phyloP scores from a whole-genome alignment of 2,113 vertebrate species.

The Athene cunicularia region DNA sequence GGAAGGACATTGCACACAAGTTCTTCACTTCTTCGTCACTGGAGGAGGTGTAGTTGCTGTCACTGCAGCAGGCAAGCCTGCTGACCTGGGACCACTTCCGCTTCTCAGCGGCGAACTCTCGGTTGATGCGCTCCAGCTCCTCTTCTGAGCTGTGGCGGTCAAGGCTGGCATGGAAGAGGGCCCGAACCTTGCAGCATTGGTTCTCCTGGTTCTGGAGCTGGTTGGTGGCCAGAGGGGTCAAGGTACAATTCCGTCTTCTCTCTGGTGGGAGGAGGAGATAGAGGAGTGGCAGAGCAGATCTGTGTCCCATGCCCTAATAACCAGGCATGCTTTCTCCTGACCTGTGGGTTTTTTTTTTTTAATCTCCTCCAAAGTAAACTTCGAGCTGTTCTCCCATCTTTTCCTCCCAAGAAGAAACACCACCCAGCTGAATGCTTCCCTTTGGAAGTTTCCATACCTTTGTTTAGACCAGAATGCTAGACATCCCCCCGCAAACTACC shows the following conservation, averaged over 20 bases:
- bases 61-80: slow-evolving; percentile 66
- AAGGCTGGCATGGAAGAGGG: slow-evolving; percentile 83
- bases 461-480: neutral
- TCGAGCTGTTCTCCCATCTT: neutral
- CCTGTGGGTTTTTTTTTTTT: neutral
- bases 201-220: slow-evolving; percentile 89
- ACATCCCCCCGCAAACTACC: neutral
- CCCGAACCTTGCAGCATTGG: slow-evolving; percentile 81
- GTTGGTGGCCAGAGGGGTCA: slow-evolving; percentile 87
- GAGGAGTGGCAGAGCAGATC: neutral
- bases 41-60: slow-evolving; percentile 83
- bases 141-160: slow-evolving; percentile 91
- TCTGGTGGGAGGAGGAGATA: slow-evolving; percentile 70
- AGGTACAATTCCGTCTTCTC: slow-evolving; percentile 82
- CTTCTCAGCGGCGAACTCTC: slow-evolving; percentile 77
- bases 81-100: slow-evolving; percentile 84
- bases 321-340: neutral
- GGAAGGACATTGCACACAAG: slow-evolving; percentile 75
- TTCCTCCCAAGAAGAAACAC: neutral
- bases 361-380: neutral
- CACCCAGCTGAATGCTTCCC: neutral
- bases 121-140: slow-evolving; percentile 88
- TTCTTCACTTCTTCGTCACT: slow-evolving; percentile 92
- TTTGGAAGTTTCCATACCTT: neutral
- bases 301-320: neutral